Base-by-base conservation (phyloP, 2,113 vertebrate species). In the Apeltes quadracus region DNA sequence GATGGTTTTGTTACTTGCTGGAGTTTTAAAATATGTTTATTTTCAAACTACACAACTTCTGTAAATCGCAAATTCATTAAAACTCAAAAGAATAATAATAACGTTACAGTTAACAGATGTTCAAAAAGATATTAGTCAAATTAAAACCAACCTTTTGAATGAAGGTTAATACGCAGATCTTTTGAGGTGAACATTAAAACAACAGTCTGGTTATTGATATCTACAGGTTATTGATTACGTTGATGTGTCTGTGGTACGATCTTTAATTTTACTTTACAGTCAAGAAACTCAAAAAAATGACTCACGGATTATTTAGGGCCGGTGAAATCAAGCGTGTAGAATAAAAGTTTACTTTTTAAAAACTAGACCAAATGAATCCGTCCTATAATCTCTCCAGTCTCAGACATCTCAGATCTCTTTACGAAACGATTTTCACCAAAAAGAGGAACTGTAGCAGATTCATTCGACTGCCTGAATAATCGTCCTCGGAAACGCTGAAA, bases 151-250 rank as follows among this genome's bases (percentile, higher is more conserved):
- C 14, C 16, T 25, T 48, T 57, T 43, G 43, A 53, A 23, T 0
- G 32, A 3, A 16, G 32, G 18, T 16, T 14, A 55, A 22, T 22
- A 43, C 1, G 20, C 43, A 9, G 43, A 53, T 44, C 22, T 32
- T 65, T 39, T 27, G 39, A 64, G 39, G 20, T 57, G 41, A 18
- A 72, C 72, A 23, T 38, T 4, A 48, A 56, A 34, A 56, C 38
- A 48, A 23, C 50, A n/a, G 16, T 75, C 55, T 32, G 32, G 5
- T 55, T 20, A 27, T 7, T 59, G 22, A 61, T 81, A 81, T 75
- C 67, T 72, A 81, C 79, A 76, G 29, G 23, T 23, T 48, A 34
- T 23, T 56, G 39, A 61, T 58, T 12, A 8, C 27, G 50, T 27
- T 36, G 32, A 4, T 8, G 32, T 50, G 27, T 69, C 22, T 20